These are phyloP conservation scores for Orussus abietinus DNA, from an alignment of 1,140 invertebrate species.

Conservation along the genomic window DNA sequence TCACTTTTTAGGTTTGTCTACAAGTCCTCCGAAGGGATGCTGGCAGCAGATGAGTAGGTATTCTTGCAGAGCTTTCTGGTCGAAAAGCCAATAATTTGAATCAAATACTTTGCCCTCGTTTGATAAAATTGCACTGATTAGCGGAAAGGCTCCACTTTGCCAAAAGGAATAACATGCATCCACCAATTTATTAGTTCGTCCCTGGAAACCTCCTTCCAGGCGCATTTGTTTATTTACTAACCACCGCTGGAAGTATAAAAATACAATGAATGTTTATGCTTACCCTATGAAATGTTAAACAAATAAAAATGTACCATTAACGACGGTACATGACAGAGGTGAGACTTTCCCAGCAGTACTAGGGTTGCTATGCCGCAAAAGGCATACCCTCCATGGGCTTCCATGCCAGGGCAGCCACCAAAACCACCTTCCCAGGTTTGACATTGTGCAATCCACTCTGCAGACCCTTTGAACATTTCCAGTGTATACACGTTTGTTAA, in stretches of 20 bases:
- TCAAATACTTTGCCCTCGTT: constrained; percentile 46
- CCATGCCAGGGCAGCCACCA: constrained; percentile 87
- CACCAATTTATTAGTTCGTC: constrained; percentile 96
- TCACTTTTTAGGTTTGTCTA: constrained; percentile 95
- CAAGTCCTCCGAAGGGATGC: constrained; percentile 79
- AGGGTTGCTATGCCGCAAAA: constrained; percentile 93
- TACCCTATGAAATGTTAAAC: not conserved
- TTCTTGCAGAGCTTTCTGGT: constrained; percentile 86
- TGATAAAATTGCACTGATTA: constrained; percentile 61
- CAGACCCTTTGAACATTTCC: constrained; percentile 78
- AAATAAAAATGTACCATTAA: constrained; percentile 61
- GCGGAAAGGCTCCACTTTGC: constrained; percentile 89
- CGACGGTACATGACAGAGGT: constrained; percentile 73
- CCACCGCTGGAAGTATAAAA: constrained; percentile 64
- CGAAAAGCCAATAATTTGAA: constrained; percentile 66
- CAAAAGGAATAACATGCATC: constrained; percentile 99
- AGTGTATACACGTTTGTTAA: constrained; percentile 78
- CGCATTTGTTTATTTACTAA: constrained; percentile 84
- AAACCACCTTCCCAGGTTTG: constrained; percentile 99
- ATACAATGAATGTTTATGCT: constrained; percentile 11
- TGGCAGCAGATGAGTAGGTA: constrained; percentile 95
- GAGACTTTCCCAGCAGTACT: constrained; percentile 74
- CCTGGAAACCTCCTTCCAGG: constrained; percentile 90
- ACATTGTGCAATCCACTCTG: constrained; percentile 88
- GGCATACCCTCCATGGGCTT: constrained; percentile 97